Evolutionary conservation across 2,113 vertebrate genomes (phyloP).

Genomic region (zebrafish (Danio rerio)): DNA sequence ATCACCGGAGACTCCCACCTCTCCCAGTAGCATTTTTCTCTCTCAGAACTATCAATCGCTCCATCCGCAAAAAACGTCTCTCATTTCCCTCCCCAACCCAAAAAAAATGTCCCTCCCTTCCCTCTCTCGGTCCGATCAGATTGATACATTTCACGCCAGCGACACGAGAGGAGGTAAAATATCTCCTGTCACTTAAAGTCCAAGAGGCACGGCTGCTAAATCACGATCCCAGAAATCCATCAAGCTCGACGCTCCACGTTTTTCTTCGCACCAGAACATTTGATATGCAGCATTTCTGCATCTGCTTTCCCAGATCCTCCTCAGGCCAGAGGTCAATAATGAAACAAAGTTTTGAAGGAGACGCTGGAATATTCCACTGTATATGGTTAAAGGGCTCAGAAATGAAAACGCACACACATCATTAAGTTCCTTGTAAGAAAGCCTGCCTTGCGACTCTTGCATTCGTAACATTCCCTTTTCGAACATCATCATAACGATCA

Average conservation of each 20-base stretch:
- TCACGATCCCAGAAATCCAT: constrained; percentile 24
- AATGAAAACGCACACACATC: constrained; percentile 16
- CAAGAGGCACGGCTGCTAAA: constrained; percentile 27
- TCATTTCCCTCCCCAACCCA: constrained; percentile 3
- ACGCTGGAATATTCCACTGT: constrained; percentile 35
- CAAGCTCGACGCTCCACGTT: constrained; percentile 2
- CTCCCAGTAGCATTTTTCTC: constrained; percentile 59
- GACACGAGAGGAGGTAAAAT: constrained; percentile 42
- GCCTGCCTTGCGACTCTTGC: constrained; percentile 5
- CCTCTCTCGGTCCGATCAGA: constrained; percentile 39
- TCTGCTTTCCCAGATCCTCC: constrained; percentile 22
- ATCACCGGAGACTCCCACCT: constrained; percentile 56
- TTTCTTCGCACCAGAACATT: background rate
- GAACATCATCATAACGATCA: constrained; percentile 5
- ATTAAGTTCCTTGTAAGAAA: constrained; percentile 35
- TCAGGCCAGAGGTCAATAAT: constrained; percentile 35
- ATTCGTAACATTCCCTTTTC: constrained; percentile 20
- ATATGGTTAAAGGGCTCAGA: constrained; percentile 30
- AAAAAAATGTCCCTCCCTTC: constrained; percentile 22
- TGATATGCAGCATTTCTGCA: constrained; percentile 3
- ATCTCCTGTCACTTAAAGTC: constrained; percentile 45
- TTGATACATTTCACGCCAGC: constrained; percentile 42
- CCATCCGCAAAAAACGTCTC: constrained; percentile 50
- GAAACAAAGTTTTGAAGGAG: constrained; percentile 26
- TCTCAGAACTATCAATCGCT: constrained; percentile 54